Evolutionary conservation across 2,113 vertebrate species (phyloP).

Genomic region (Rhinoptilus africanus): DNA sequence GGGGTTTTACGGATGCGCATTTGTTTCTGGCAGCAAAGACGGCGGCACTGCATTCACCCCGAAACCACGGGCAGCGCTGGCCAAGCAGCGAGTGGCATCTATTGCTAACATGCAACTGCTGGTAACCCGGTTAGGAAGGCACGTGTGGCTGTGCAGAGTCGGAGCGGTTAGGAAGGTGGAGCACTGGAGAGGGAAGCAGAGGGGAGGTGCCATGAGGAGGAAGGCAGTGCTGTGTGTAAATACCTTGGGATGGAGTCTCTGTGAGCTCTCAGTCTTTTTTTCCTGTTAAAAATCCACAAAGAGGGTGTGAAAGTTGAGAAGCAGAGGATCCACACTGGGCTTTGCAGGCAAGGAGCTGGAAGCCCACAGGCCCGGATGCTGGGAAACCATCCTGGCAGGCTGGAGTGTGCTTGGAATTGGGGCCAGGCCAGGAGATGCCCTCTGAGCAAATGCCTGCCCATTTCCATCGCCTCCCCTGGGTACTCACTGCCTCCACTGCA

Average conservation of each 20-base stretch:
- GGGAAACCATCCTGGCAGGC: neutral
- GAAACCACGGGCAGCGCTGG: neutral
- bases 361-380: neutral
- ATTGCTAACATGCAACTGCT: constrained; percentile 49
- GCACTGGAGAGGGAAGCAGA: constrained; percentile 4
- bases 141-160: constrained; percentile 10
- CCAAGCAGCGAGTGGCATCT: neutral
- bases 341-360: neutral
- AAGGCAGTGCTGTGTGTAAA: constrained; percentile 65
- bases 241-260: constrained; percentile 89
- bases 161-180: constrained; percentile 37
- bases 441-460: neutral
- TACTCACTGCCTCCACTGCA: neutral
- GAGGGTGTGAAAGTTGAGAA: constrained; percentile 59
- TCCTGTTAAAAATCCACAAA: constrained; percentile 87
- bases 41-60: neutral
- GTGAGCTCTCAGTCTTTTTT: constrained; percentile 87
- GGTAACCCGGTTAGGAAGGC: constrained; percentile 4
- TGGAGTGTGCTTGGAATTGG: neutral
- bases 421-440: neutral
- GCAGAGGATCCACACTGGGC: neutral
- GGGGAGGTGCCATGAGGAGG: neutral
- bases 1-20: accelerated
- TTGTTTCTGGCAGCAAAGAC: neutral
- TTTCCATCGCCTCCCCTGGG: neutral